phyloP scores from a whole-genome alignment of 2,888 invertebrate species.

The Furcula furcula region DNA sequence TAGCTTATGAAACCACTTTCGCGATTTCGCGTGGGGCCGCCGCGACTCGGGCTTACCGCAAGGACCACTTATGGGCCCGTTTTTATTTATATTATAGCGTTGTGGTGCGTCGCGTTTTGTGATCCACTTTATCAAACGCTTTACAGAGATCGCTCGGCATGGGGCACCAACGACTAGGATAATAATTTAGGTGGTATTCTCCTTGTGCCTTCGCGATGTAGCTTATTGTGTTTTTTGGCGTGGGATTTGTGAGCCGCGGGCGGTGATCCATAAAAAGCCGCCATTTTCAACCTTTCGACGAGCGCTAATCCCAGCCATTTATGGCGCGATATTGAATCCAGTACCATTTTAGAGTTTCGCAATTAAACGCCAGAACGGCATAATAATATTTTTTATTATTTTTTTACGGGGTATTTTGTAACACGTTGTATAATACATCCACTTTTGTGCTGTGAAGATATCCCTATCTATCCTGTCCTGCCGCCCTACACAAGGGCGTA shows the following conservation, averaged over 20 bases:
- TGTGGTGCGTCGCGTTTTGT: constrained; percentile 69
- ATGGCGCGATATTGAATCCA: constrained; percentile 43
- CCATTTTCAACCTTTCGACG: constrained; percentile 45
- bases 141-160: constrained; percentile 63
- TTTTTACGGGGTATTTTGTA: no score
- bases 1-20: constrained; percentile 75
- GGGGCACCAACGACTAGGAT: constrained; percentile 72
- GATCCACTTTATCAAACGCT: constrained; percentile 80
- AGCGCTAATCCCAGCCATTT: constrained; percentile 50
- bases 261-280: constrained; percentile 62
- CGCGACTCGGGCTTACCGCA: constrained; percentile 64
- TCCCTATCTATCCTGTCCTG: no score
- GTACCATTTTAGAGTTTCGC: constrained; percentile 33
- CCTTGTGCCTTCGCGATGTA: constrained; percentile 49
- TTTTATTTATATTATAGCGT: constrained; percentile 74
- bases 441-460: no score
- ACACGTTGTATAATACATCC: no score
- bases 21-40: constrained; percentile 39
- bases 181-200: constrained; percentile 67
- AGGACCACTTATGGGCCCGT: constrained; percentile 72
- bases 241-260: constrained; percentile 65
- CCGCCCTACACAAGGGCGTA: no score
- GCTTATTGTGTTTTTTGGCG: constrained; percentile 76
- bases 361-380: constrained; percentile 10
- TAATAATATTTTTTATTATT: no score